Conservation (phyloP, 2,113 vertebrate genomes). For the Hassar affinis region DNA sequence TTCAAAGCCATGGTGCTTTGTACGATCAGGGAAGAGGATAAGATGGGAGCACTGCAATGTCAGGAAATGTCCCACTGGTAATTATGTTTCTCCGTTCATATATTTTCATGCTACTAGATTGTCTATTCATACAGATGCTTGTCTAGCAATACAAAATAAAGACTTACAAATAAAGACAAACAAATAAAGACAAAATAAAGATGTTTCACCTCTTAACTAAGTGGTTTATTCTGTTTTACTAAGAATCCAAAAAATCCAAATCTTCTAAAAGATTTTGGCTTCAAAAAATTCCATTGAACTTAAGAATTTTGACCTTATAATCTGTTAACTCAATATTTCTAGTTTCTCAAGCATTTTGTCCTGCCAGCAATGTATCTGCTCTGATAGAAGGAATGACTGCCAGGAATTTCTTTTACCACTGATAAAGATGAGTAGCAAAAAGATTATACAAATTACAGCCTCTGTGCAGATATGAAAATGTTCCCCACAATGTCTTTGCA, state of each 20-base stretch:
- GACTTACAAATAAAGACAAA: too few species aligned
- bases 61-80: slow-evolving; percentile 54
- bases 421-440: background rate
- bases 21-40: slow-evolving; percentile 54
- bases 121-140: background rate
- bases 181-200: too few species aligned
- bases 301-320: background rate
- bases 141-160: background rate
- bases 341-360: background rate
- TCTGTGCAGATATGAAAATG: too few species aligned
- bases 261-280: background rate
- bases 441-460: too few species aligned
- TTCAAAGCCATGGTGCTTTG: slow-evolving; percentile 73
- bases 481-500: background rate
- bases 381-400: background rate
- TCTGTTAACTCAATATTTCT: background rate
- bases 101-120: background rate
- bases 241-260: background rate
- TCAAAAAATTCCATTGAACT: background rate
- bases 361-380: background rate
- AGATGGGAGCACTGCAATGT: slow-evolving; percentile 72
- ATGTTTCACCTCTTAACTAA: background rate
- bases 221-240: background rate
- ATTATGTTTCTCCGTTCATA: background rate
- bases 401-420: background rate